These are phyloP conservation scores for Montipora foliosa DNA, from an alignment of 64 coral and sea anemone species.

Conservation along the genomic window DNA sequence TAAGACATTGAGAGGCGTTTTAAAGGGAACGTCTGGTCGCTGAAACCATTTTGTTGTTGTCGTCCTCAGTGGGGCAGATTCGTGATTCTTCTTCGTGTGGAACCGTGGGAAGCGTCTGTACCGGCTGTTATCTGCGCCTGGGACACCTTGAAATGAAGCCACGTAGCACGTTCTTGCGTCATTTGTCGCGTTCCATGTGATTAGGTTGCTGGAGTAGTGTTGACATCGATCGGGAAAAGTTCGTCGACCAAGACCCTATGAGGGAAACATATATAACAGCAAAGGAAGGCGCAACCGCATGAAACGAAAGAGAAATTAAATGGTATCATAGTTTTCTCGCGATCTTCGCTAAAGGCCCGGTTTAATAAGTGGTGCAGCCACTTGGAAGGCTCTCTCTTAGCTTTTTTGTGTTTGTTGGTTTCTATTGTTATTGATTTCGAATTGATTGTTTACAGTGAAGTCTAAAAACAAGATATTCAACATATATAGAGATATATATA, in stretches of 20 bases:
- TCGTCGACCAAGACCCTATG: conserved; percentile 78
- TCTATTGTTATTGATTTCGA: no score
- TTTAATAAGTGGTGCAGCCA: no score
- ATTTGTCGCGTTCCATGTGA: conserved; percentile 64
- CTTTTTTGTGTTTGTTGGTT: no score
- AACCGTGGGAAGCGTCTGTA: conserved; percentile 69
- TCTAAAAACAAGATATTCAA: no score
- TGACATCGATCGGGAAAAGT: conserved; percentile 65
- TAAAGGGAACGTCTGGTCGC: conserved; percentile 62
- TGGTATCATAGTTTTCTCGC: no score
- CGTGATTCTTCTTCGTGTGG: conserved; percentile 71
- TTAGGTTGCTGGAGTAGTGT: conserved; percentile 86
- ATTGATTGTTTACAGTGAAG: no score
- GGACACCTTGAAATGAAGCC: conserved; percentile 45
- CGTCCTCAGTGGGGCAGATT: conserved; percentile 64
- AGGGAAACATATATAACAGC: neutral
- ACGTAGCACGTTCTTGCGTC: conserved; percentile 61
- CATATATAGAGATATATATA: no score
- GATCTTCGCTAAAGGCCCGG: no score
- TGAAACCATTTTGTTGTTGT: conserved; percentile 85
- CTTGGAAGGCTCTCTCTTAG: no score
- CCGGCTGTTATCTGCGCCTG: conserved; percentile 39
- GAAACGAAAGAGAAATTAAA: neutral
- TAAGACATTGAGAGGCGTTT: conserved; percentile 87
- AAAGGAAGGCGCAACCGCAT: neutral